phyloP scores from a whole-genome alignment of 2,797 vertebrate species.

The Xenops minutus region DNA sequence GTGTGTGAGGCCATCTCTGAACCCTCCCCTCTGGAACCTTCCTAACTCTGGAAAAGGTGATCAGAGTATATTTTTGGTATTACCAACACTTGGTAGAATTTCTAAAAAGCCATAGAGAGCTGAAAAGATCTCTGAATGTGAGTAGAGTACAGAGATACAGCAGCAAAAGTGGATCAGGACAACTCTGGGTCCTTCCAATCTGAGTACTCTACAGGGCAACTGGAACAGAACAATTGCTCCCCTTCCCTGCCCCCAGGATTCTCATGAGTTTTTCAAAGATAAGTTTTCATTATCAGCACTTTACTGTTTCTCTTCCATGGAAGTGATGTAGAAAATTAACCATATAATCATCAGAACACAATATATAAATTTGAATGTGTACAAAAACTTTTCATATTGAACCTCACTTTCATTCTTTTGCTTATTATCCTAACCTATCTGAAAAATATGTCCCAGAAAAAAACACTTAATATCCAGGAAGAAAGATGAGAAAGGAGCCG shows the following conservation, averaged over 20 bases:
- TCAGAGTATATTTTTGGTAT: not conserved
- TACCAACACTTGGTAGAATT: not conserved
- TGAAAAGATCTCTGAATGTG: not conserved
- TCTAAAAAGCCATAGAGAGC: not conserved
- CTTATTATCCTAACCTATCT: not conserved
- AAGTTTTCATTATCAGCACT: not conserved
- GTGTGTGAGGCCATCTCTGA: not conserved
- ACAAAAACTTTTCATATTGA: not conserved
- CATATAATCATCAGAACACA: not conserved
- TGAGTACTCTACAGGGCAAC: not conserved
- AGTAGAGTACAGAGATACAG: not conserved
- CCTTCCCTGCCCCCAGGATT: not conserved
- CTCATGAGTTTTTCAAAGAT: not conserved
- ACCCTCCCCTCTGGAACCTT: not conserved
- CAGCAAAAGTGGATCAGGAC: not conserved
- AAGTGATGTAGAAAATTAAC: not conserved
- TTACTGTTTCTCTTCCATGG: not conserved
- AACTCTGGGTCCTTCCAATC: not conserved
- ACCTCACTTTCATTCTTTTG: not conserved
- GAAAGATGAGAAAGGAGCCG: not conserved
- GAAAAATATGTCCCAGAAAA: not conserved
- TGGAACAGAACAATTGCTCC: not conserved
- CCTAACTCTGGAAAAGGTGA: not conserved
- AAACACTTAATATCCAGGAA: not conserved
- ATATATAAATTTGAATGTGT: not conserved